Evolutionary conservation across 2,797 vertebrate species (phyloP).

Genomic region (Sebastes steindachneri): DNA sequence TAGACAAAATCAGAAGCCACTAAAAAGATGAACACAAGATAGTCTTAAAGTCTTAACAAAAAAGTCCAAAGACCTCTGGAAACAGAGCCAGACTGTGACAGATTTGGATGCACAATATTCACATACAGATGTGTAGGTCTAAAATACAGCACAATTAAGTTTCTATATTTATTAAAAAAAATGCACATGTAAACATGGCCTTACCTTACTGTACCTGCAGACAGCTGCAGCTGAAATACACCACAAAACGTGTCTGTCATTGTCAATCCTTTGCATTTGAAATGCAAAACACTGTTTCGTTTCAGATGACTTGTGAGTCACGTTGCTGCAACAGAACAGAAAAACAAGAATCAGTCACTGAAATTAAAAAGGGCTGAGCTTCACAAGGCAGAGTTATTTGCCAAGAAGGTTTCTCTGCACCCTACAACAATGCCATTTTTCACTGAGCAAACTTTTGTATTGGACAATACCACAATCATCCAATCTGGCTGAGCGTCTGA

Average conservation of each 20-base stretch:
- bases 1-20: too few relatives aligned
- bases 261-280: conserved; percentile 21
- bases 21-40: too few relatives aligned
- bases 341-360: conserved; percentile 11
- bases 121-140: background rate
- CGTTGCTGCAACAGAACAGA: background rate
- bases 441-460: background rate
- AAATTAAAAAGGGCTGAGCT: conserved; percentile 5
- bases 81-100: too few relatives aligned
- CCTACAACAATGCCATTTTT: background rate
- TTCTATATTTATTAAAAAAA: background rate
- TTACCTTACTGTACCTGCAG: background rate
- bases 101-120: background rate
- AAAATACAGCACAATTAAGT: background rate
- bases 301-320: background rate
- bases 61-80: too few relatives aligned
- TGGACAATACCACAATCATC: conserved; percentile 7
- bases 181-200: background rate
- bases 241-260: background rate
- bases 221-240: background rate
- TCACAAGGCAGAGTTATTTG: background rate
- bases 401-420: conserved; percentile 12
- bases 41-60: too few relatives aligned
- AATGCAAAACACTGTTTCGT: background rate
- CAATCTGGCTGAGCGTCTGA: conserved; percentile 28